Evolutionary conservation across 2,797 vertebrate genomes (phyloP).

Genomic region (Psittacula echo): DNA sequence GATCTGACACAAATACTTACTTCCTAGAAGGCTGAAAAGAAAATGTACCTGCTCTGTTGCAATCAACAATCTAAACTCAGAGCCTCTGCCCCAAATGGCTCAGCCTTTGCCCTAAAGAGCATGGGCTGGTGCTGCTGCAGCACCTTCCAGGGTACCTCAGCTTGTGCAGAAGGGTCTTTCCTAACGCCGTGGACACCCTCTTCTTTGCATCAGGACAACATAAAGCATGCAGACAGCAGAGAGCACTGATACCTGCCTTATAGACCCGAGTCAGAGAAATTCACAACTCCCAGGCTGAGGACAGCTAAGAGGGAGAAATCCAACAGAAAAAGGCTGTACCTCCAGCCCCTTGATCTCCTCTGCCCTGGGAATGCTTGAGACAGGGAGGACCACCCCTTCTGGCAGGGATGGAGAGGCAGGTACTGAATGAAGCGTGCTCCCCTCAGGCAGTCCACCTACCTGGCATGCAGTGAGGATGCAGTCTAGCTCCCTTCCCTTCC

Average conservation of each 20-base stretch:
- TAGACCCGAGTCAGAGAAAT: background rate
- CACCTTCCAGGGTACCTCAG: background rate
- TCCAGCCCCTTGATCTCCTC: background rate
- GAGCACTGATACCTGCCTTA: background rate
- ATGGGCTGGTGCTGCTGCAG: background rate
- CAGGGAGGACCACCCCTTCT: rapidly evolving
- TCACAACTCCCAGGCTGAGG: background rate
- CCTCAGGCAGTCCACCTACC: no score
- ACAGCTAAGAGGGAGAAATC: background rate
- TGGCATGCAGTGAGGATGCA: rapidly evolving
- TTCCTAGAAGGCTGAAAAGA: background rate
- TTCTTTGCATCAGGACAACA: background rate
- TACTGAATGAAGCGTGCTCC: background rate
- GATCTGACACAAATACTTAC: background rate
- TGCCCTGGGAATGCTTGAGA: background rate
- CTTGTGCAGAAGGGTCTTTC: background rate
- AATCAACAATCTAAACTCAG: background rate
- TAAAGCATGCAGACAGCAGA: background rate
- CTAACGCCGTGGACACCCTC: background rate
- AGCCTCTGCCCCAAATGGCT: background rate
- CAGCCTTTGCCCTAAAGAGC: background rate
- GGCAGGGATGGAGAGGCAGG: background rate
- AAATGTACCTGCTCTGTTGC: background rate
- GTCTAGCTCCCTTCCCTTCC: background rate
- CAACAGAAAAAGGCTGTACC: background rate